Evolutionary conservation across 2,888 invertebrate species (phyloP), one percentile per base, ranked within the genome.

Genomic region (Steinernema scapterisci): DNA sequence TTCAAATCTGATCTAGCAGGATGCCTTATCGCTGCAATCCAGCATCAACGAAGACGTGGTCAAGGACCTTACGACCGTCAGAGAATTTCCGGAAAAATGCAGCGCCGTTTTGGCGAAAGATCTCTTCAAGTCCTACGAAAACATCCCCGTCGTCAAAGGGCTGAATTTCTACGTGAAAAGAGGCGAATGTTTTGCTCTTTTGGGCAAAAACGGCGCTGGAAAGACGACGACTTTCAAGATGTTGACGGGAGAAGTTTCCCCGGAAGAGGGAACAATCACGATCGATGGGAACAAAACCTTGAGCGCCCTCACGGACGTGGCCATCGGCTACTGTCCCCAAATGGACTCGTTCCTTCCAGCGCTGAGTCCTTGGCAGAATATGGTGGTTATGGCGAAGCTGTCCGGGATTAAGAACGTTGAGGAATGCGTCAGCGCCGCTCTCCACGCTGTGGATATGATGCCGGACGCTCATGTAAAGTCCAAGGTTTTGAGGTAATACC

Each of bases 181-280:
- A 23, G 78, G 79, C 13, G 84, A 87, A 44, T 86, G 85, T 71
- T 87, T 86, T 72, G 86, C 86, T 16, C 76, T 86, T 38, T 77
- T 86, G 45, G 86, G 80, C 13, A 81, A 81, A 9, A 81, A 83
- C 43, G 81, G 82, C 27, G 86, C 86, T 13, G 86, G 86, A 71
- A 86, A 86, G 75, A 86, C 86, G n/a, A 84, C 86, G 0, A 85
- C 86, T 2, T 86, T 86, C 77, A 81, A 84, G 72, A 85, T 86
- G 73, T 74, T 86, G 27, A 85, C 86, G 9, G 86, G 86, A 31
- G 77, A 63, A 11, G 23, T 46, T 13, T 72, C 80, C 3, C 75
- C 82, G 0, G 75, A 76, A 7, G 70, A 74, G 31, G 85, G 85
- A 23, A 56, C 63, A 11, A 85, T 82, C 2, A 72, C 75, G 0